phyloP scores from a whole-genome alignment of 2,797 vertebrate genomes.

The Kryptopterus vitreolus region DNA sequence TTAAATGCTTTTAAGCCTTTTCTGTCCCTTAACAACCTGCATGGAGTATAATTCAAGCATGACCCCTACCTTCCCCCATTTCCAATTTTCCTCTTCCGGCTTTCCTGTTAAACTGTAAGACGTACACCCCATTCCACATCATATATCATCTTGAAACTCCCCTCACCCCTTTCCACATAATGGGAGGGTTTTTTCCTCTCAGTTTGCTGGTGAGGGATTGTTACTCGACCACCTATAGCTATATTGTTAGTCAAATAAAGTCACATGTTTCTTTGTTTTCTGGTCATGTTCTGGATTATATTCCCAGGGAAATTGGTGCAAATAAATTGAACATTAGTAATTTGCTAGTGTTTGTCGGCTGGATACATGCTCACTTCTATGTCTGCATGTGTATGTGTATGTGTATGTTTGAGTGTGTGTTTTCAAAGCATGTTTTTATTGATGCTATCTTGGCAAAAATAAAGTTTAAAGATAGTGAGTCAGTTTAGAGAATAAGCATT shows the following conservation, averaged over 20 bases:
- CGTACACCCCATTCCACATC: constrained; percentile 64
- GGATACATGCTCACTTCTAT: neutral
- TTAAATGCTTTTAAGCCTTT: constrained; percentile 48
- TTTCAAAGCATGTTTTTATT: neutral
- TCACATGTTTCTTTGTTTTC: constrained; percentile 51
- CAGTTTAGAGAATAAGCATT: neutral
- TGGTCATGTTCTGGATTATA: constrained; percentile 46
- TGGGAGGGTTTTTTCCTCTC: constrained; percentile 49
- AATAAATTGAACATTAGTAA: constrained; percentile 49
- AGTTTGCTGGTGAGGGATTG: constrained; percentile 20
- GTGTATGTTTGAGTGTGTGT: neutral
- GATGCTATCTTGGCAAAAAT: neutral
- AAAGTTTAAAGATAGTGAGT: neutral
- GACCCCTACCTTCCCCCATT: constrained; percentile 64
- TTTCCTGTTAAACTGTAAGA: constrained; percentile 62
- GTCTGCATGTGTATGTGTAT: neutral
- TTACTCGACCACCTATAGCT: constrained; percentile 38
- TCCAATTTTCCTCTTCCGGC: constrained; percentile 67
- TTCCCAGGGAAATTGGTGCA: constrained; percentile 54
- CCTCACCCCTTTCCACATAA: constrained; percentile 48
- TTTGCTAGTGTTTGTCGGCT: constrained; percentile 4
- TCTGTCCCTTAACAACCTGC: constrained; percentile 58
- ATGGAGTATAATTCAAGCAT: constrained; percentile 80
- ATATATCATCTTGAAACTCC: constrained; percentile 73
- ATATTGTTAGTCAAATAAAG: constrained; percentile 55